phyloP scores from a whole-genome alignment of 2,888 invertebrate species.

The Exephanes ischioxanthus region DNA sequence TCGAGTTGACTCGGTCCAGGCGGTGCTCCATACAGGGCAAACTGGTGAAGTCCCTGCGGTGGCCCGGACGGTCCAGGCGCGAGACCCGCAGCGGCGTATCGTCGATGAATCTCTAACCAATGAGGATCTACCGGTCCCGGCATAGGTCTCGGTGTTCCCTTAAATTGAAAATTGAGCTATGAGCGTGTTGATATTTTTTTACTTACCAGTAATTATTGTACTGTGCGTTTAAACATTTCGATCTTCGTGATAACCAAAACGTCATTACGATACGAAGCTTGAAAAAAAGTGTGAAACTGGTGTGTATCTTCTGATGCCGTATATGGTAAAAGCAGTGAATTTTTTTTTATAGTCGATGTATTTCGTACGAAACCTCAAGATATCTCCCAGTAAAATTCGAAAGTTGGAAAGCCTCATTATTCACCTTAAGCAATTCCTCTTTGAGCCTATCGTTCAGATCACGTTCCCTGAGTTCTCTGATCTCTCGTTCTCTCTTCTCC shows the following conservation, averaged over 20 bases:
- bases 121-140: constrained; percentile 89
- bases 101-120: constrained; percentile 96
- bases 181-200: background rate
- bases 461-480: constrained; percentile 90
- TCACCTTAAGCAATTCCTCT: constrained; percentile 90
- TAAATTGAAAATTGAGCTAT: constrained; percentile 76
- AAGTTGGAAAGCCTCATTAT: background rate
- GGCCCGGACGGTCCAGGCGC: constrained; percentile 85
- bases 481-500: constrained; percentile 85
- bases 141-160: constrained; percentile 87
- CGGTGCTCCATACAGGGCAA: constrained; percentile 89
- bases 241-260: background rate
- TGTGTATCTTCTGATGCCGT: too few relatives aligned
- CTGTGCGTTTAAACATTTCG: background rate
- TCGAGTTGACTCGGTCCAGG: constrained; percentile 95
- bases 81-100: constrained; percentile 86
- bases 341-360: background rate
- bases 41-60: constrained; percentile 88
- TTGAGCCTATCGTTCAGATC: constrained; percentile 94
- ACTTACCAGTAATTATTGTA: background rate
- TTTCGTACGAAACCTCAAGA: background rate
- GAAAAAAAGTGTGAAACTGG: too few relatives aligned
- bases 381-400: background rate
- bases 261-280: background rate
- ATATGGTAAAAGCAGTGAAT: too few relatives aligned